A percentile compares a stretch with the other conserved stretches of the same genome.
Evolutionary conservation across 2,113 vertebrate species (phyloP).

Genomic region (Gasterosteus aculeatus): DNA sequence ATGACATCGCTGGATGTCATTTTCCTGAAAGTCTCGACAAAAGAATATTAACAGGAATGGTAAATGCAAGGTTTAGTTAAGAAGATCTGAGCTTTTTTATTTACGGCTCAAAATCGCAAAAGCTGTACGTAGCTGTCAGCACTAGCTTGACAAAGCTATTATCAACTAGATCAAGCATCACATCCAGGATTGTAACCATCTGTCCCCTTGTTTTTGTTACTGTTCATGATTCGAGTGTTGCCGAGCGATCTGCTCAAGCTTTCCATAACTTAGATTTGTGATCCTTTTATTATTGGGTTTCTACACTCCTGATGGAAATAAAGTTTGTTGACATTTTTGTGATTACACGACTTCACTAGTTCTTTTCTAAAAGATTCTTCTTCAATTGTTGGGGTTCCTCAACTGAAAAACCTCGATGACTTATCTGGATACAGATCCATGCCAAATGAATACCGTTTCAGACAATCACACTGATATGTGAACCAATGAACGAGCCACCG

Average conservation of each 20-base stretch:
- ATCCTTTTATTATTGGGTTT: slow-evolving; percentile 49
- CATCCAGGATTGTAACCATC: neutral
- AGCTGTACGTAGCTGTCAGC: neutral
- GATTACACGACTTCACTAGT: slow-evolving; percentile 34
- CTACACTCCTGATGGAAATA: slow-evolving; percentile 59
- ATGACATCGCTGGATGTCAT: too few species aligned
- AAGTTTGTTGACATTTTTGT: slow-evolving; percentile 58
- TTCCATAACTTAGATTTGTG: slow-evolving; percentile 30
- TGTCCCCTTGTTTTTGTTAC: slow-evolving; percentile 13
- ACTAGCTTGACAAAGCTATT: slow-evolving; percentile 8
- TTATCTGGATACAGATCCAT: neutral
- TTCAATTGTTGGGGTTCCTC: neutral
- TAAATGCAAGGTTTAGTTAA: slow-evolving; percentile 7
- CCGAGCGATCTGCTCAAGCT: slow-evolving; percentile 9
- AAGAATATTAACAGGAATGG: slow-evolving; percentile 8
- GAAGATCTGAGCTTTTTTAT: neutral
- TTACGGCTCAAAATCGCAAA: neutral
- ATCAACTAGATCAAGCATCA: slow-evolving; percentile 9
- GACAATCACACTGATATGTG: neutral
- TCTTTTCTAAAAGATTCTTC: neutral
- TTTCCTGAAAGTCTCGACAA: slow-evolving; percentile 36
- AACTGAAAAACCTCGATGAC: neutral
- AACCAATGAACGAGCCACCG: slow-evolving; percentile 12
- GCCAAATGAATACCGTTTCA: neutral
- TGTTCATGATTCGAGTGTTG: slow-evolving; percentile 32